phyloP scores from a whole-genome alignment of 1,140 invertebrate species.

The Parapsyche elsis region DNA sequence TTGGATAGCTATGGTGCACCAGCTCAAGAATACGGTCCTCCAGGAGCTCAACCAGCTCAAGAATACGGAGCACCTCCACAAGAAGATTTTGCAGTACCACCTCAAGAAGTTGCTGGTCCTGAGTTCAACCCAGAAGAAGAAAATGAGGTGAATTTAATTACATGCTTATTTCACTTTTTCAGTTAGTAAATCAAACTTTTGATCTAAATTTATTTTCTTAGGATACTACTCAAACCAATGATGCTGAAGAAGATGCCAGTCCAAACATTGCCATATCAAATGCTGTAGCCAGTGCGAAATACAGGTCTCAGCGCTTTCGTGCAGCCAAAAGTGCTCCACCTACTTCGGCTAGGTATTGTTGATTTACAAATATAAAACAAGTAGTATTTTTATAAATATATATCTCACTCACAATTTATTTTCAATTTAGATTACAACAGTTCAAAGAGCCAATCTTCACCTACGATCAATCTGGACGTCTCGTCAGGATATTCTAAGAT shows the following conservation, averaged over 20 bases:
- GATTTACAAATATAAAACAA: constrained; percentile 3
- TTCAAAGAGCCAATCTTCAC: constrained; percentile 51
- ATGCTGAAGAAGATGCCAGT: constrained; percentile 34
- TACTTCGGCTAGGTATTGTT: constrained; percentile 2
- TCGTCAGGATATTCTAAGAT: constrained; percentile 53
- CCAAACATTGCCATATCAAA: constrained; percentile 50
- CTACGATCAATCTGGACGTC: constrained; percentile 53
- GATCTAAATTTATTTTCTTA: constrained; percentile 14
- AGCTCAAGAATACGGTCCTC: constrained; percentile 42
- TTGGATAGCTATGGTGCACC: constrained; percentile 47
- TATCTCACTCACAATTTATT: not conserved
- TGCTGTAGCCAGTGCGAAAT: constrained; percentile 49
- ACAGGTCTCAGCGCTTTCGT: constrained; percentile 21
- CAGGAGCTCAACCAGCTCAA: constrained; percentile 40
- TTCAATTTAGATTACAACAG: constrained; percentile 41
- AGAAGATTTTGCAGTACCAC: constrained; percentile 21
- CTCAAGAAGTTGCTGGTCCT: constrained; percentile 27
- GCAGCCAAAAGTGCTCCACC: not conserved
- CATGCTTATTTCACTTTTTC: not conserved
- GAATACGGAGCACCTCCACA: constrained; percentile 19
- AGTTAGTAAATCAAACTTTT: not conserved
- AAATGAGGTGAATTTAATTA: constrained; percentile 17
- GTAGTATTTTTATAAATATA: not conserved
- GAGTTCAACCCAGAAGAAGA: constrained; percentile 37
- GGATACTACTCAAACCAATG: constrained; percentile 44